Evolutionary conservation across 2,888 invertebrate species (phyloP), one percentile per base, ranked within the genome.

Genomic region (Drosophila buzzatii): DNA sequence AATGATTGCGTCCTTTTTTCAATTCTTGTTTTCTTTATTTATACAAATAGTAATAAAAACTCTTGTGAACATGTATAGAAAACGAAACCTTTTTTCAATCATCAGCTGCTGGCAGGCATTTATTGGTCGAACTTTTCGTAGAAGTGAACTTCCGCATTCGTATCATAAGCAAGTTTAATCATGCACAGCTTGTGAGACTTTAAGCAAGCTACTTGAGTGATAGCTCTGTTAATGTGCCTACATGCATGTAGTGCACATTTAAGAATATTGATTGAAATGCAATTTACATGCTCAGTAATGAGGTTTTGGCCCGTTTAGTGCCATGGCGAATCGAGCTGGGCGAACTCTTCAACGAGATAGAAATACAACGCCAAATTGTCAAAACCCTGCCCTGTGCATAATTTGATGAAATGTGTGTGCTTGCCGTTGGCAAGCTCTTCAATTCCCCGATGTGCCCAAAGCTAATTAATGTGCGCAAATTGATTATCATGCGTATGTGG

Each of bases 21-120:
- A 7, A 5, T 8, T 14, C 18, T n/a, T 5, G 14, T 37, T 20
- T 31, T 31, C 10, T 27, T 58, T 69, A 87, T 78, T 56, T 67
- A 87, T 78, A 87, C 74, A 77, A 77, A 82, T 85, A 49, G 76
- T 47, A 72, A 89, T 84, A 87, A 81, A 89, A 76, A 56, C 60
- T 23, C 31, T 56, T 57, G 6, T 33, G 57, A 64, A 52, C 81
- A 77, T 81, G 61, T 62, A 64, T n/a, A 56, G 52, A 41, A 70
- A 62, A 35, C 51, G 66, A 58, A 70, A 61, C 45, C 56, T 18
- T 65, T 64, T 64, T 44, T 23, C 18, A 8, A 16, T 55, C 76
- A 70, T 80, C 63, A 76, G 45, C 49, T 63, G 65, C 35, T 51
- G 45, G 41, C 56, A 7, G 9, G 16, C 18, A 47, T 47, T 70